A percentile compares a stretch with the other conserved stretches of the same genome.
These are phyloP conservation scores for Morinoia aosen DNA, from an alignment of 2,888 invertebrate species.

Conservation along the genomic window DNA sequence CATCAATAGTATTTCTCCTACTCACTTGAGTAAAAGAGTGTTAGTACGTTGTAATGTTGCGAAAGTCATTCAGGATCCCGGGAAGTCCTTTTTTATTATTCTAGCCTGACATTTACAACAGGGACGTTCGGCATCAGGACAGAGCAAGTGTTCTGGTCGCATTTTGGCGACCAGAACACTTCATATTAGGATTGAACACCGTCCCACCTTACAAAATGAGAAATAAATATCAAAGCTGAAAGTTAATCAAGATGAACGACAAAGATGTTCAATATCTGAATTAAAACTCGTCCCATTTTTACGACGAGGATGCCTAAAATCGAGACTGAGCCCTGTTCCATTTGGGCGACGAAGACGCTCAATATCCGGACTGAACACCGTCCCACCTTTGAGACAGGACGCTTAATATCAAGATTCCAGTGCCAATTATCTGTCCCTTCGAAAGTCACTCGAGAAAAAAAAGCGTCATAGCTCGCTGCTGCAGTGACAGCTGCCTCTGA, in stretches of 20 bases:
- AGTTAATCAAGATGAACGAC: background rate
- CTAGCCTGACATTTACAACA: background rate
- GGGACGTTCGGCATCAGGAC: background rate
- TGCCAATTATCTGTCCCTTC: background rate
- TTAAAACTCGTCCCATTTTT: background rate
- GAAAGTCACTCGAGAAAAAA: background rate
- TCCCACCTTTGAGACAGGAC: background rate
- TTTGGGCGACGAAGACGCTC: background rate
- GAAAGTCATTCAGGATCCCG: no score
- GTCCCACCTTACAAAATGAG: background rate
- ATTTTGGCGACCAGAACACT: background rate
- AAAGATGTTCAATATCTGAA: background rate
- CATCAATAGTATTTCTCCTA: no score
- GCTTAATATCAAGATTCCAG: background rate
- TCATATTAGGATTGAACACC: background rate
- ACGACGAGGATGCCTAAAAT: background rate
- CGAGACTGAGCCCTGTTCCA: background rate
- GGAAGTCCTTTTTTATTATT: background rate
- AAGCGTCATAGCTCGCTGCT: slow-evolving; percentile 12
- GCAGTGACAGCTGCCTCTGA: background rate
- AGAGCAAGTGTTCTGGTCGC: no score
- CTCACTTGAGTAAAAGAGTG: no score
- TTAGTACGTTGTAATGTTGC: no score
- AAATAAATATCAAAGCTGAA: background rate
- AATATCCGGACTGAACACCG: background rate